Conservation (phyloP, 2,113 vertebrate species). For the Odocoileus virginianus region DNA sequence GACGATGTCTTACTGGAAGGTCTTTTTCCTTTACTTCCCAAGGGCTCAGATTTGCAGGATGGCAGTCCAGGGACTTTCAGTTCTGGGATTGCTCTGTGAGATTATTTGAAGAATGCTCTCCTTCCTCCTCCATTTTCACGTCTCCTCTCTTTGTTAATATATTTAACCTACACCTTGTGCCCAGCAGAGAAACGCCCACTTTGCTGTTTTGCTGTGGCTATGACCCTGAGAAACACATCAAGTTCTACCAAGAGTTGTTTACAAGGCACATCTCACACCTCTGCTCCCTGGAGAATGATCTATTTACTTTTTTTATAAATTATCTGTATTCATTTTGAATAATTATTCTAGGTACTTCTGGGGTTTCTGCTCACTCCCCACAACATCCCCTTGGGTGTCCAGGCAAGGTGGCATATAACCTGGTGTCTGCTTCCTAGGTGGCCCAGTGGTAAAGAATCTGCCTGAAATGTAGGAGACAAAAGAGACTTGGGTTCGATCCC, state of each 20-base stretch:
- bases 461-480: background rate
- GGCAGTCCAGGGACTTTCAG: background rate
- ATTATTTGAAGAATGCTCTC: background rate
- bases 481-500: background rate
- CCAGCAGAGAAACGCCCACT: background rate
- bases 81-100: background rate
- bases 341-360: background rate
- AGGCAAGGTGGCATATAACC: background rate
- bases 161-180: background rate
- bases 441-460: background rate
- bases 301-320: background rate
- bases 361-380: background rate
- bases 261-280: background rate
- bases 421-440: background rate
- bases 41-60: background rate
- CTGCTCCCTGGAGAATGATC: background rate
- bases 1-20: background rate
- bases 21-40: background rate
- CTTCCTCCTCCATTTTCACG: background rate
- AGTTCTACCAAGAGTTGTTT: background rate
- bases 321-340: background rate
- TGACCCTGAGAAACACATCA: background rate
- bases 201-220: background rate
- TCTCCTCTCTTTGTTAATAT: background rate
- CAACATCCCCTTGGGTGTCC: background rate